Evolutionary conservation across 2,888 invertebrate species (phyloP).

Genomic region (Bellardia bayeri): DNA sequence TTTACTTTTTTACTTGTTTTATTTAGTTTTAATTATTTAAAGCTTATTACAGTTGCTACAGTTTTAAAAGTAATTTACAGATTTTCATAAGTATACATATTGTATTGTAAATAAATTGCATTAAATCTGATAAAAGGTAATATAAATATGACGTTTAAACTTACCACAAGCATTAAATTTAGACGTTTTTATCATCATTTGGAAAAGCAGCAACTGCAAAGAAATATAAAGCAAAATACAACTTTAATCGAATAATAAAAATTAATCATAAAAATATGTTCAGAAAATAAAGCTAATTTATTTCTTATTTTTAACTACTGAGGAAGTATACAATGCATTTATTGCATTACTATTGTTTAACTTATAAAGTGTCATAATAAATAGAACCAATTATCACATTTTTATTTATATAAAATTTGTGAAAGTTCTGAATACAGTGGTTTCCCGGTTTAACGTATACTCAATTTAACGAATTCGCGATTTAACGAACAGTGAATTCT

Average conservation of each 20-base stretch:
- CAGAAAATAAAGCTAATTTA: not conserved
- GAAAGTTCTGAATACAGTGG: not conserved
- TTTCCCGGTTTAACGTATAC: too few relatives aligned
- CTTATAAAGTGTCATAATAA: not conserved
- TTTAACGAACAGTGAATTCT: too few relatives aligned
- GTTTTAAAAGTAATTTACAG: too few relatives aligned
- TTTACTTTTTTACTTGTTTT: too few relatives aligned
- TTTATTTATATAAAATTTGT: not conserved
- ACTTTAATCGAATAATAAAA: not conserved
- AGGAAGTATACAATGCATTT: conserved; percentile 1
- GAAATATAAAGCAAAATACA: conserved; percentile 9
- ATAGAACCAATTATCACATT: not conserved
- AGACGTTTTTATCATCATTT: conserved; percentile 45
- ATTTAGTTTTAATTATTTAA: too few relatives aligned
- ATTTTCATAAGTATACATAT: too few relatives aligned
- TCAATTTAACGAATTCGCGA: too few relatives aligned
- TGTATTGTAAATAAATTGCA: too few relatives aligned
- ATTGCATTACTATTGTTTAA: not conserved
- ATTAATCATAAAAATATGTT: not conserved
- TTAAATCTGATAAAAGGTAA: not conserved
- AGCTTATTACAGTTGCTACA: too few relatives aligned
- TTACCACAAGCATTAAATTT: conserved; percentile 56
- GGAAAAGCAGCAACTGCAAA: conserved; percentile 47
- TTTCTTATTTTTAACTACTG: not conserved
- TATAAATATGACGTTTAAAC: not conserved